Base-by-base conservation (phyloP, 1,140 invertebrate genomes). In the Bombus affinis region DNA sequence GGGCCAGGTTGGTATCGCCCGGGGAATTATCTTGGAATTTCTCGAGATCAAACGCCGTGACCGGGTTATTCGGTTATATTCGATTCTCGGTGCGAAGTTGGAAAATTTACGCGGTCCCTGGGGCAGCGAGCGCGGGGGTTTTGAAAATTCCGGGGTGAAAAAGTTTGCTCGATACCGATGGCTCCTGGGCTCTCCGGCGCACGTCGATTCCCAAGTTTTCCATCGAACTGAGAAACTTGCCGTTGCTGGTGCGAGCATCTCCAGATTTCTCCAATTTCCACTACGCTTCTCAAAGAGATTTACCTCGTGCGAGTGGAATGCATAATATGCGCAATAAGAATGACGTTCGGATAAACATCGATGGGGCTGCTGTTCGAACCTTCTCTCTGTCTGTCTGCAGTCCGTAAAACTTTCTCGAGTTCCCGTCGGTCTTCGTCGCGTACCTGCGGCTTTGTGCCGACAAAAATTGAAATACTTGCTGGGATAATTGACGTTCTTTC, bases 241-340 rank as follows among this genome's bases (percentile, higher is more conserved):
- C 42, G 53, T 25, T 59, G 18, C 15, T n/a, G 44, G 59, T 39
- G 59, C 65, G 47, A 74, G 72, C 59, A 35, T 78, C 57, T 32
- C 53, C 79, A 89, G 88, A 89, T 89, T 89, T 89, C 88, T 89
- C 84, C 88, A 89, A 89, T 89, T 89, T 89, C 87, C 83, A 86
- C 57, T 74, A 65, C 75, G 88, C 79, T 89, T 89, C 87, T 86
- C 87, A 86, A 89, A 89, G 87, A 89, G 88, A 89, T 89, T 89
- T 89, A 89, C 87, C 78, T 66, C 78, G 78, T 74, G 87, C 87
- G 88, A 89, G 65, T 65, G 87, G 88, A 89, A 89, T 89, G 88
- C 87, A 81, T 89, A 89, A 89, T 89, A 73, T 2, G 75, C 78
- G 85, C 87, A 78, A 89, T 89, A 85, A 89, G 88, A 83, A 75